A percentile compares a stretch with the other conserved stretches of the same genome.
Evolutionary conservation across 92 coral and sea anemone species (phyloP).

Genomic region (Porites evermanni): DNA sequence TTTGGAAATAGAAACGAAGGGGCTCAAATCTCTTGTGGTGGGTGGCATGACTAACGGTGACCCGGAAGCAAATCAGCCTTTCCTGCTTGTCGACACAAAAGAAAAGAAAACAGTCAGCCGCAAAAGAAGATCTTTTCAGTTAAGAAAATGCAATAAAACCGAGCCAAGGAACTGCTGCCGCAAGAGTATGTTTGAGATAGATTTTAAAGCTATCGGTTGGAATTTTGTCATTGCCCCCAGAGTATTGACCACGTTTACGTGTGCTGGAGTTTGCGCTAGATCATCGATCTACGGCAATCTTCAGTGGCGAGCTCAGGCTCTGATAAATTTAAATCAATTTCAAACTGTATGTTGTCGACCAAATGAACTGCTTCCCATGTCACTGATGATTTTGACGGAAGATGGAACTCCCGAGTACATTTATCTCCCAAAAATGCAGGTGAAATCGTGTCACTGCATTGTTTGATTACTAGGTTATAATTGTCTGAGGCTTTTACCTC

Average conservation of each 20-base stretch:
- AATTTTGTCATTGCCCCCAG: constrained; percentile 11
- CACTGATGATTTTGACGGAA: background rate
- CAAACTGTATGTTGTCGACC: constrained; percentile 11
- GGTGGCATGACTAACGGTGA: background rate
- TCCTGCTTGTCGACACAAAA: constrained; percentile 14
- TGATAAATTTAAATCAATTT: background rate
- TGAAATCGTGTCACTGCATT: constrained; percentile 7
- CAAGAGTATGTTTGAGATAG: background rate
- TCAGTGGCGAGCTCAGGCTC: background rate
- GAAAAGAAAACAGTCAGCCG: background rate
- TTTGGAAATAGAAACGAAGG: background rate
- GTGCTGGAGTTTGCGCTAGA: constrained; percentile 17
- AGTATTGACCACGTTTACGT: background rate
- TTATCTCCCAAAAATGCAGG: background rate
- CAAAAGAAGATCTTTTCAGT: background rate
- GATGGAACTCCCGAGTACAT: background rate
- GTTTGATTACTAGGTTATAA: background rate
- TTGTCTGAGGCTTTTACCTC: background rate
- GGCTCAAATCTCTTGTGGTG: background rate
- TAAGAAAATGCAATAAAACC: background rate
- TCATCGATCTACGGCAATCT: background rate
- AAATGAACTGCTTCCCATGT: background rate
- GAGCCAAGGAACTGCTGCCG: constrained; percentile 13
- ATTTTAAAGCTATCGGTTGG: background rate
- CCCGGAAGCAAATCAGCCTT: background rate